Base-by-base conservation (phyloP, 37 sponge, comb jelly and placozoan species). In the Aphrocallistes beatrix region DNA sequence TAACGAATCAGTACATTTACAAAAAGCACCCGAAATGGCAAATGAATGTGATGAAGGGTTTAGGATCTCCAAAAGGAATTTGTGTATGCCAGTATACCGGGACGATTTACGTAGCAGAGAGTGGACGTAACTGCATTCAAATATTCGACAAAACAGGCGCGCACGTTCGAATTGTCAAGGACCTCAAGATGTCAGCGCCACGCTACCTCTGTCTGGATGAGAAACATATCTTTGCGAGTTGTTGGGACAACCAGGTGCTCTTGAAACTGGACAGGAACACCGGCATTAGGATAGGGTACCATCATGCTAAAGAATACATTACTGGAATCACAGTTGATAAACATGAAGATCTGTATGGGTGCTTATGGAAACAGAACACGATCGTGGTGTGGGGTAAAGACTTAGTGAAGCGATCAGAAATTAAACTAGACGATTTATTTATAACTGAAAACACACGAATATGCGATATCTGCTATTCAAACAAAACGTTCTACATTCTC, bases 381-480 rank as follows among this genome's bases (percentile, higher is more conserved):
- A 60, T 60, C 10, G 75, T 60, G 3, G 75, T 60, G 17, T 60
- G 75, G 75, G 75, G n/a, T 60, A 60, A 60, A 13, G 75, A 60
- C 8, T 60, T 60, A 60, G 34, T 60, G 32, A 30, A 32, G 75
- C 10, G n/a, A 30, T 21, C 25, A 60, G 75, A 60, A 60, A 60
- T 60, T 30, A 60, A 60, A 28, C n/a, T 60, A 13, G 75, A 60
- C 34, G n/a, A 60, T 30, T 60, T 60, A 13, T 60, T 60, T 13
- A 60, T 60, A 32, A 60, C 32, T 13, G 75, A 28, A 60, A 28
- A 60, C n/a, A 60, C 75, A 6, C 32, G n/a, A 60, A 60, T 60
- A 19, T 30, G 75, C 8, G 75, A 60, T 60, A 19, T 60, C 25
- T 60, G 75, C 75, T 60, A 60, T 13, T 60, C n/a, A 19, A 60